Evolutionary conservation across 2,113 vertebrate genomes (phyloP), one percentile per base, ranked within the genome.

Genomic region (Symphodus melops): DNA sequence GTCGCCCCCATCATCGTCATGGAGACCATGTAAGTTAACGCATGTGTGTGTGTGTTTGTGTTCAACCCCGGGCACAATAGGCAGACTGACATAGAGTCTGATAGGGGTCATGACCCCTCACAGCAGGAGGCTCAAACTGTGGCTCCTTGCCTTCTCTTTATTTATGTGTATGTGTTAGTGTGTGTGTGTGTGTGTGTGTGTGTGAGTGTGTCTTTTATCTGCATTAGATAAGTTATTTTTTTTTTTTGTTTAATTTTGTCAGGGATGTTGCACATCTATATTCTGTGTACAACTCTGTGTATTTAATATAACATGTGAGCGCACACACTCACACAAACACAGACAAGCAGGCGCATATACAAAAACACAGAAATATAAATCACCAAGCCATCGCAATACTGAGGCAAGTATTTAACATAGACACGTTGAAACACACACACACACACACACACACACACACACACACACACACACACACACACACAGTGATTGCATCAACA

Each of bases 31-130:
- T 97, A 97, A 97, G 96, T 97, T 94, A 94, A 92, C 93, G 95
- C 95, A 93, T 91, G 69, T 80, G 69, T 73, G 63, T 93, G 92
- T 69, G 54, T 77, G 70, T 72, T 73, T 77, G 69, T 75, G 81
- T 79, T 81, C 75, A 76, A 73, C 23, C 93, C 94, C 87, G 88
- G 91, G 94, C 93, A 96, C 94, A 97, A 97, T 96, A 95, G 95
- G 94, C 95, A 95, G 95, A 95, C 96, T 98, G 97, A 97, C 97
- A 97, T 95, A 95, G 96, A 98, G 97, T 97, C 97, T 98, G 97
- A 99, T 99, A 96, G 96, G 96, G 96, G 96, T 96, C 94, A 92
- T 94, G 94, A 97, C 96, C 97, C 93, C 92, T 94, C 90, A 89
- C 93, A 90, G 92, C 84, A 42, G 92, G 93, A 83, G 41, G 51